Evolutionary conservation across 2,797 vertebrate genomes (phyloP).

Genomic region (Acanthurus lineatus): DNA sequence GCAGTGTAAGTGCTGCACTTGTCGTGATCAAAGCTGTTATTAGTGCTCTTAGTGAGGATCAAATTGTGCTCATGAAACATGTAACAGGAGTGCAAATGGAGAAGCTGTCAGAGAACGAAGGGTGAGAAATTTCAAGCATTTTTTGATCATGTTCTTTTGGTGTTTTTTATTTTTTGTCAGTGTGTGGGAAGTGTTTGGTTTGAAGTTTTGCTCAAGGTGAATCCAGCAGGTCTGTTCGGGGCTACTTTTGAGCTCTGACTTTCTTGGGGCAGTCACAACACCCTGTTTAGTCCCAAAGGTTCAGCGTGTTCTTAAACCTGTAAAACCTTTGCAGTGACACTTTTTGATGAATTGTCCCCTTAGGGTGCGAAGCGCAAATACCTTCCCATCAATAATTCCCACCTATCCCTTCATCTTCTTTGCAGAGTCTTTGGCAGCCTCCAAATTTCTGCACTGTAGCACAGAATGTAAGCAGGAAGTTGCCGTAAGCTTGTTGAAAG

Average conservation of each 20-base stretch:
- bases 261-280: slow-evolving; percentile 26
- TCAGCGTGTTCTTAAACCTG: slow-evolving; percentile 19
- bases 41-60: slow-evolving; percentile 62
- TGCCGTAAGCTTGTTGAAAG: slow-evolving; percentile 38
- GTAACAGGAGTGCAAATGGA: slow-evolving; percentile 40
- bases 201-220: not conserved
- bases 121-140: not conserved
- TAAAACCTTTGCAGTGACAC: slow-evolving; percentile 50
- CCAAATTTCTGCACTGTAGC: slow-evolving; percentile 24
- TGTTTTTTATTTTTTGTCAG: slow-evolving; percentile 13
- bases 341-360: slow-evolving; percentile 60
- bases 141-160: slow-evolving; percentile 9
- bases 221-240: slow-evolving; percentile 9
- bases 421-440: slow-evolving; percentile 20
- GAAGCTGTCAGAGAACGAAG: slow-evolving; percentile 33
- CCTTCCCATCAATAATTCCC: slow-evolving; percentile 53
- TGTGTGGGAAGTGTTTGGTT: slow-evolving; percentile 11
- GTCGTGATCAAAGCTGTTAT: slow-evolving; percentile 73
- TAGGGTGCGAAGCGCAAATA: slow-evolving; percentile 31
- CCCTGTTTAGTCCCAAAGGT: slow-evolving; percentile 17
- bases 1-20: slow-evolving; percentile 62
- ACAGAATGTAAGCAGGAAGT: slow-evolving; percentile 12
- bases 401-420: slow-evolving; percentile 33
- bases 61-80: slow-evolving; percentile 48
- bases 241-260: slow-evolving; percentile 33